phyloP scores from a whole-genome alignment of 2,888 invertebrate genomes.

The Salticus scenicus region DNA sequence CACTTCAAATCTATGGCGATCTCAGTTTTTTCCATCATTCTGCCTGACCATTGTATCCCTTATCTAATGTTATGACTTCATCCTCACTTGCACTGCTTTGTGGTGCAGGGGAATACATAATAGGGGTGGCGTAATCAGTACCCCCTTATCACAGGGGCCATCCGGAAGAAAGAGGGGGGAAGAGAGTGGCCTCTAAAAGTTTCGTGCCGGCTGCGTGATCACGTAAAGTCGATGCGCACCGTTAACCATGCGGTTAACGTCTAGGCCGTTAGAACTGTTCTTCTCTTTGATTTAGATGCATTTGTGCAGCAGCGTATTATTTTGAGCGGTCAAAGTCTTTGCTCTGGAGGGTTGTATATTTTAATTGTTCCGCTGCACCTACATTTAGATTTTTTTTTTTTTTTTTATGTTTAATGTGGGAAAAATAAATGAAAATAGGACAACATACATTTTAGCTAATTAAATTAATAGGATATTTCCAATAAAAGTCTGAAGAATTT shows the following conservation, averaged over 20 bases:
- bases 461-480: too few species aligned
- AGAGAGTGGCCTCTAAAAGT: constrained; percentile 27
- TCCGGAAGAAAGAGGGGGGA: constrained; percentile 27
- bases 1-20: background rate
- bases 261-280: constrained; percentile 53
- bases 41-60: constrained; percentile 24
- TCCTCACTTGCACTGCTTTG: constrained; percentile 32
- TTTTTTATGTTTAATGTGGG: too few species aligned
- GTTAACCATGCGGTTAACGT: constrained; percentile 50
- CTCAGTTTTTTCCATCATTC: background rate
- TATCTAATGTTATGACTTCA: constrained; percentile 59
- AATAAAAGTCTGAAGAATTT: too few species aligned
- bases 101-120: constrained; percentile 27
- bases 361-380: background rate
- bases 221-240: constrained; percentile 63
- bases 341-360: background rate
- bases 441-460: too few species aligned
- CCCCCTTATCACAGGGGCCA: constrained; percentile 50
- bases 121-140: constrained; percentile 22
- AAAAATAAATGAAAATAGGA: too few species aligned
- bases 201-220: constrained; percentile 67
- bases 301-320: constrained; percentile 8
- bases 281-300: constrained; percentile 52
- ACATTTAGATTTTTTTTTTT: too few species aligned
- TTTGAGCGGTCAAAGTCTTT: background rate